These are phyloP conservation scores for Mugil cephalus DNA, from an alignment of 2,113 vertebrate genomes.

Conservation along the genomic window DNA sequence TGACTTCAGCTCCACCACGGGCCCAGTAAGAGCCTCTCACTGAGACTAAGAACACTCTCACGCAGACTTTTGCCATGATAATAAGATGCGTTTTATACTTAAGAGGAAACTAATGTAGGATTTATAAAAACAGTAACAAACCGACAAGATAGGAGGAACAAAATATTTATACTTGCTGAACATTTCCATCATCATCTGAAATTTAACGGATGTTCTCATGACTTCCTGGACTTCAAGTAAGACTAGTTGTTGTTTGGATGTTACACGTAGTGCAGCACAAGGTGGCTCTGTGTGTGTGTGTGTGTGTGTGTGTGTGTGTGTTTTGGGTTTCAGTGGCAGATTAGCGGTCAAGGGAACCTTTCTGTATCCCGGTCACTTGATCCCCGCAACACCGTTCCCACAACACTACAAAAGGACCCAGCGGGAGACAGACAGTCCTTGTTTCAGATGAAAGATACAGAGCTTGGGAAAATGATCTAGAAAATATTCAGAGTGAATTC, in stretches of 20 bases:
- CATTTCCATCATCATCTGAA: too few relatives aligned
- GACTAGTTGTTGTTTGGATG: conserved; percentile 17
- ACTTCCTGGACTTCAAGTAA: conserved; percentile 6
- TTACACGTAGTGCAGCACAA: conserved; percentile 34
- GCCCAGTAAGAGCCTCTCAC: conserved; percentile 50
- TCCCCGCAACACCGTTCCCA: conserved; percentile 73
- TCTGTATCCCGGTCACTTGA: conserved; percentile 75
- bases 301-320: conserved; percentile 18
- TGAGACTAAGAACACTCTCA: conserved; percentile 28
- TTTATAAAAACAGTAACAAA: conserved; percentile 23
- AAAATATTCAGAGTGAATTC: conserved; percentile 72
- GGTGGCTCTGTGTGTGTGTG: conserved; percentile 10
- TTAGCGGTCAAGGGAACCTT: conserved; percentile 67
- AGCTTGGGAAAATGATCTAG: conserved; percentile 72
- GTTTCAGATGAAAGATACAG: conserved; percentile 72
- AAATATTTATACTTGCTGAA: too few relatives aligned
- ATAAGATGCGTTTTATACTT: conserved; percentile 53
- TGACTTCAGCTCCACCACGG: conserved; percentile 32
- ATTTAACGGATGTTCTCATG: conserved; percentile 23
- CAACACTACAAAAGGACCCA: conserved; percentile 69
- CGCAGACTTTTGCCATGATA: conserved; percentile 55
- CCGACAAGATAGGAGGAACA: not conserved
- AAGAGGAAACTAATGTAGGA: conserved; percentile 23
- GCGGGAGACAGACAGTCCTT: conserved; percentile 71
- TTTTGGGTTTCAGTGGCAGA: conserved; percentile 42